Base-by-base conservation (phyloP, 1,140 invertebrate species). In the Portunus trituberculatus region DNA sequence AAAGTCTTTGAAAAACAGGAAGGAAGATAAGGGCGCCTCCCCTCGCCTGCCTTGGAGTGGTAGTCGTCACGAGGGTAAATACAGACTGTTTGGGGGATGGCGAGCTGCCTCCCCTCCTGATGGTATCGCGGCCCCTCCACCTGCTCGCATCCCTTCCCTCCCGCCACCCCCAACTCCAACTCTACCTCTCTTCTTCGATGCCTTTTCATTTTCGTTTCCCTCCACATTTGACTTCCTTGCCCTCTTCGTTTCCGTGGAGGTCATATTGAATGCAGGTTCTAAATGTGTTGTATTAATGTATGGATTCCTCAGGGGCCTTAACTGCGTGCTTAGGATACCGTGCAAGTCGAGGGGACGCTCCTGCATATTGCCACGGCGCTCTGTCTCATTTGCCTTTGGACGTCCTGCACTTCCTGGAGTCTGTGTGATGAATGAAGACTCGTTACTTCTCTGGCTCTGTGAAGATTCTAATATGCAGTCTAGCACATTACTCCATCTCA, bases 41-140 rank as follows among this genome's bases (percentile, higher is more conserved):
- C 67, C n/a, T n/a, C 20, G 20, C 67, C 67, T 76, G 52, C 52
- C 67, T 25, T 76, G 67, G 67, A 76, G 67, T 76, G 67, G 20
- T n/a, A 76, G 67, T 76, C 67, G 67, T 76, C 67, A 76, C 12
- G 67, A 76, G 67, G 67, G 67, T 76, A 76, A 76, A 76, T 76
- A 76, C n/a, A n/a, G 67, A 76, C 20, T 76, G 67, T 76, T 76
- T 76, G 12, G 67, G 67, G 25, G 67, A 76, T 7, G 16, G 67
- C 8, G 16, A 25, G 67, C 67, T n/a, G 67, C 67, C 67, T 76
- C 67, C 67, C 67, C n/a, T n/a, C 20, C 67, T n/a, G 67, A 76
- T 76, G 67, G 20, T 76, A 76, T 76, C 67, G n/a, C 67, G 67
- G 16, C 12, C 67, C 87, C 48, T 48, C 45, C 87, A 48, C 87